Base-by-base conservation (phyloP, 2,797 vertebrate species). In the Paedocypris micromegethes region DNA sequence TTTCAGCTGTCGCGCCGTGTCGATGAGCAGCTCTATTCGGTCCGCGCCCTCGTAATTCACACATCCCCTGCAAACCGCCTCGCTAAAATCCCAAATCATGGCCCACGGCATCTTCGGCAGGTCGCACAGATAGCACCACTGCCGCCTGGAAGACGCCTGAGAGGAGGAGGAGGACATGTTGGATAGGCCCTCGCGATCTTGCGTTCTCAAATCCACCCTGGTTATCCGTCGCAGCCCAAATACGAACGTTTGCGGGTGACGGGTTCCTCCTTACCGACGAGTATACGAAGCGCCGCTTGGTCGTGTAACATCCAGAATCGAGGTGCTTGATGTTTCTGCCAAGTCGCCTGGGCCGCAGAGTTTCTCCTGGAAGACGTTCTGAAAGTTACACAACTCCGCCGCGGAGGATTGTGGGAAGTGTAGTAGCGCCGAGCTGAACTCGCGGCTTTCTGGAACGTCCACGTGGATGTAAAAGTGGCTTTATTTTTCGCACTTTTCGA, bases 41-140 rank as follows among this genome's bases (percentile, higher is more conserved):
- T 94, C 92, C 0, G 91, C 90, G 1, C 93, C 93, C 71, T 95
- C 93, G 81, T 94, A 95, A 81, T 95, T 95, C n/a, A 94, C 93
- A 57, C 93, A 95, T 2, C 93, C 93, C 0, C 93, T 89, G 49
- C 93, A 95, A 3, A 95, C 93, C 37, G 93, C 91, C 82, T 95
- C 93, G 76, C 91, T 94, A 80, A 95, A 95, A 83, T 94, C 93
- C 93, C 93, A 93, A 67, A 94, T 90, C 86, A 95, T 92, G 2
- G 93, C 93, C 93, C 93, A 95, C 0, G 93, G 93, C 90, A 91
- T 92, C 85, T 94, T 94, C 1, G 93, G 93, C 85, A 95, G 82
- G 83, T 94, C 93, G 83, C 93, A 95, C 68, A 95, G 83, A 87
- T 92, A 94, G 80, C 93, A 94, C 92, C 93, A 93, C 77, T 94